Evolutionary conservation across 2,888 invertebrate genomes (phyloP).

Genomic region (Agriopis aurantiaria): DNA sequence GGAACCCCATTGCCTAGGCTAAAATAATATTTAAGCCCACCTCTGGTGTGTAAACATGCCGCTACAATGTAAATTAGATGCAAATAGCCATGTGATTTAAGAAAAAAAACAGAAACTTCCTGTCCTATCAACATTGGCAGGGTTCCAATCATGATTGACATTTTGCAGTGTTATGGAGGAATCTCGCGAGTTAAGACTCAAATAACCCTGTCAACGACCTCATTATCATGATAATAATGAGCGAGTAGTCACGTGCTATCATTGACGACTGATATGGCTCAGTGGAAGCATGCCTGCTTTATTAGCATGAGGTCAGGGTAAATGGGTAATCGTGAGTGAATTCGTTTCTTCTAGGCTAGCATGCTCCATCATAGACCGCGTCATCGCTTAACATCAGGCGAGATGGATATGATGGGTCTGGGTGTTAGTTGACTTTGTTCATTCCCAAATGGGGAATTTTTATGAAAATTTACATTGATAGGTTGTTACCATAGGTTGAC

Average conservation of each 20-base stretch:
- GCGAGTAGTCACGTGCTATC: too few species aligned
- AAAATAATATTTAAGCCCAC: background rate
- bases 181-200: constrained; percentile 6
- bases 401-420: too few species aligned
- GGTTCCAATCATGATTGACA: constrained; percentile 45
- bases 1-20: too few species aligned
- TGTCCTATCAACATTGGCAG: constrained; percentile 47
- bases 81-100: constrained; percentile 14
- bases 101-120: constrained; percentile 26
- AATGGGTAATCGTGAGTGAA: too few species aligned
- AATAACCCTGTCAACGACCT: constrained; percentile 23
- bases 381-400: too few species aligned
- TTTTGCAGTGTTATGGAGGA: constrained; percentile 29
- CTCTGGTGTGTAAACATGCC: background rate
- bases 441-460: too few species aligned
- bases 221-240: constrained; percentile 8
- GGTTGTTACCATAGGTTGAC: too few species aligned
- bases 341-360: too few species aligned
- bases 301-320: too few species aligned
- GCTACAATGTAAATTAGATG: constrained; percentile 8
- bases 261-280: background rate
- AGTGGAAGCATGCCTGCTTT: background rate
- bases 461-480: too few species aligned
- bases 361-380: too few species aligned
- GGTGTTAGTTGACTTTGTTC: too few species aligned